Base-by-base conservation (phyloP, 1,140 invertebrate species). In the Rhynchophorus ferrugineus region DNA sequence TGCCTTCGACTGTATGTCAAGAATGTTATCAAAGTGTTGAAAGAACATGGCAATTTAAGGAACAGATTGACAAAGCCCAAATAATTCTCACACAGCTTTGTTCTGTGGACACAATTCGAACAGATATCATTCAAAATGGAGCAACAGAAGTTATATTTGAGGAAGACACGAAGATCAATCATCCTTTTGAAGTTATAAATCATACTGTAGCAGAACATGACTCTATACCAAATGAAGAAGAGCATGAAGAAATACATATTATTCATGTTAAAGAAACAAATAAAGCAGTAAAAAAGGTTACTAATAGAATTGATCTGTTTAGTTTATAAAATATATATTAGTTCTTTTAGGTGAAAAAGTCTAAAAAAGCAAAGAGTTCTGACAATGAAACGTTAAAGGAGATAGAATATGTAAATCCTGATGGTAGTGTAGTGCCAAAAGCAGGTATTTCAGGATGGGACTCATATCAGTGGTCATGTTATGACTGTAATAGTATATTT, bases 401-500 rank as follows among this genome's bases (percentile, higher is more conserved):
- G 41, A 58, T 57, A 44, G 61, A 66, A 42, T 60, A 66, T 47
- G 34, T 60, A 7, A 64, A 67, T 52, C 61, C 65, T 44, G 67
- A 69, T 58, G 67, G 67, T 3, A 67, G 56, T 44, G 41, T 68
- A 14, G 53, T 61, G 18, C 57, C 64, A 2, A 61, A 65, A 44
- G 36, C 41, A 14, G 61, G 58, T 39, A 54, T 62, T 19, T 63
- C 69, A 38, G 63, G 64, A 42, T 70, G 75, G 53, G 67, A 73
- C n/a, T 64, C 69, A 20, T 77, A 78, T 68, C 72, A 73, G 1
- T 80, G 76, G 77, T 64, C 73, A 45, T 80, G 78, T 55, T 75
- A 71, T 9, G 74, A 77, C 47, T 80, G 78, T 61, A 67, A 75
- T 53, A 69, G 71, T 20, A 73, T 72, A 59, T 63, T 78, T 22